Percentiles rank a stretch among this genome's conserved stretches.
Conservation (phyloP, 2,888 invertebrate species). For the Heteromurus nitidus region DNA sequence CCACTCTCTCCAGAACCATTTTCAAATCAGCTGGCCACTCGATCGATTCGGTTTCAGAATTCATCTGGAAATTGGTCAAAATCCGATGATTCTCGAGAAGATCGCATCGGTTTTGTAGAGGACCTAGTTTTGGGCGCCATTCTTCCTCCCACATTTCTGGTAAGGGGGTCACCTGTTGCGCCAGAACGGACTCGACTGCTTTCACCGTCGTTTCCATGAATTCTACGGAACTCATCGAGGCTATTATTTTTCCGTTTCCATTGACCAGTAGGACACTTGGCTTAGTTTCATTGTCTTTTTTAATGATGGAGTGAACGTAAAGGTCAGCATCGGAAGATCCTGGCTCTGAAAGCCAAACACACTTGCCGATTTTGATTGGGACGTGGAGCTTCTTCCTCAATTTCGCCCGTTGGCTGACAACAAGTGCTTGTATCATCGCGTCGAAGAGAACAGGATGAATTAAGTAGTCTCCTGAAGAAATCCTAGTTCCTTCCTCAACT, state of each 20-base stretch:
- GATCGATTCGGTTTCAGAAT: no score
- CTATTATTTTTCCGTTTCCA: conserved; percentile 11
- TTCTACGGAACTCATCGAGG: conserved; percentile 20
- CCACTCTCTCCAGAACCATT: no score
- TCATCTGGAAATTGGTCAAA: no score
- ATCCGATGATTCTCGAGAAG: no score
- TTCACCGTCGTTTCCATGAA: conserved; percentile 46
- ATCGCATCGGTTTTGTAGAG: conserved; percentile 1
- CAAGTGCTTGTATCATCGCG: conserved; percentile 7
- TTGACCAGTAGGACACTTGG: conserved; percentile 6
- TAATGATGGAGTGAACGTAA: no score
- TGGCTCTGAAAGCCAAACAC: no score
- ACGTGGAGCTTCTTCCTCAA: not conserved
- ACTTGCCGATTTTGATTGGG: not conserved
- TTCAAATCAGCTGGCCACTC: no score
- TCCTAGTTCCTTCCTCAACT: not conserved
- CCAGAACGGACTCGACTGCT: conserved; percentile 35
- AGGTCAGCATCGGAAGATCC: no score
- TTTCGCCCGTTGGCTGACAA: no score
- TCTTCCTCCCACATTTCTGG: conserved; percentile 48
- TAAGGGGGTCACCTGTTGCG: conserved; percentile 35
- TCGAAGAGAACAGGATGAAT: conserved; percentile 6
- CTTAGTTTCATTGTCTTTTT: no score
- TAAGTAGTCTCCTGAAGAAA: no score
- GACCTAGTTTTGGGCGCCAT: conserved; percentile 35